phyloP scores from a whole-genome alignment of 1,140 invertebrate genomes.

The Solen grandis region DNA sequence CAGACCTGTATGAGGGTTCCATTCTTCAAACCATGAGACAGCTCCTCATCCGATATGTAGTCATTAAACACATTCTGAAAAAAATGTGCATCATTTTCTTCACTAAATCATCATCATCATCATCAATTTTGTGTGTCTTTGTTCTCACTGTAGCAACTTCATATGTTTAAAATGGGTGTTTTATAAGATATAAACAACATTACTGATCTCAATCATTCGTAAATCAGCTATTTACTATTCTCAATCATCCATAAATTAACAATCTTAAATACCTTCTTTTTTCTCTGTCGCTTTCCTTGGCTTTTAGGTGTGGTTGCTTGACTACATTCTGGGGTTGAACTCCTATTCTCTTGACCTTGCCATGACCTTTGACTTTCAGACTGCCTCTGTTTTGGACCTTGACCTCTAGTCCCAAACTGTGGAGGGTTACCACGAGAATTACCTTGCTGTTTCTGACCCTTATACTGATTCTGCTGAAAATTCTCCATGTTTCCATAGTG shows the following conservation, averaged over 20 bases:
- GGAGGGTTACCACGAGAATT: too few relatives aligned
- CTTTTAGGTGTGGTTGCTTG: conserved; percentile 5
- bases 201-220: too few relatives aligned
- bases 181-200: too few relatives aligned
- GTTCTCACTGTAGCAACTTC: too few relatives aligned
- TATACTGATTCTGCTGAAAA: too few relatives aligned
- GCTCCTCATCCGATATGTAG: conserved; percentile 63
- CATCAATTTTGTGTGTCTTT: too few relatives aligned
- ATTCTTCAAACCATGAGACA: conserved; percentile 66
- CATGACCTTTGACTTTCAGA: conserved; percentile 3
- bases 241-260: background rate
- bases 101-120: too few relatives aligned
- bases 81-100: too few relatives aligned
- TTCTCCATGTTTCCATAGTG: too few relatives aligned
- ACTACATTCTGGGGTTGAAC: background rate
- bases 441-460: too few relatives aligned
- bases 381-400: background rate
- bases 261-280: conserved; percentile 33
- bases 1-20: conserved; percentile 67
- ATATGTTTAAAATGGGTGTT: too few relatives aligned
- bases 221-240: too few relatives aligned
- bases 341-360: conserved; percentile 10
- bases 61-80: conserved; percentile 62
- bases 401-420: background rate
- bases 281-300: conserved; percentile 49